These are phyloP conservation scores for Seriola aureovittata DNA, from an alignment of 2,113 vertebrate genomes.

Conservation along the genomic window DNA sequence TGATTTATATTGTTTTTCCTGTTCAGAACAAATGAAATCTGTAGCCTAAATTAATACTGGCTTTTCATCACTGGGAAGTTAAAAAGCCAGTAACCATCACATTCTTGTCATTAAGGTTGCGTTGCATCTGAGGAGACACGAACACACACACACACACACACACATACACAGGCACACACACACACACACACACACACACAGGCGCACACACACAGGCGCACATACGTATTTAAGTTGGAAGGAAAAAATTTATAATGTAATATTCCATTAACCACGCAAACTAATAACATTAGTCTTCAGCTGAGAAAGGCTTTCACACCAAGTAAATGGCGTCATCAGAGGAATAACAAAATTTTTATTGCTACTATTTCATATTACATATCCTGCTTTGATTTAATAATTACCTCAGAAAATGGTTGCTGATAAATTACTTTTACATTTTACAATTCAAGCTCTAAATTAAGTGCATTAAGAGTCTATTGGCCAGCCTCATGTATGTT, in stretches of 20 bases:
- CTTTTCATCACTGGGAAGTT: constrained; percentile 97
- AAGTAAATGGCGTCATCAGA: constrained; percentile 63
- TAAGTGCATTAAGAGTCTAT: constrained; percentile 30
- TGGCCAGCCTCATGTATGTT: constrained; percentile 8
- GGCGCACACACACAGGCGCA: background rate
- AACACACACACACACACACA: background rate
- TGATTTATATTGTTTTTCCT: constrained; percentile 99
- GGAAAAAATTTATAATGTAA: constrained; percentile 72
- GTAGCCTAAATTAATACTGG: constrained; percentile 99
- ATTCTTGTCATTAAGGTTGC: constrained; percentile 93
- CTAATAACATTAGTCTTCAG: constrained; percentile 64
- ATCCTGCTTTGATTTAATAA: constrained; percentile 50
- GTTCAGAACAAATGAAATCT: constrained; percentile 99
- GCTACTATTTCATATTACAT: constrained; percentile 46
- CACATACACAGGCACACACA: background rate
- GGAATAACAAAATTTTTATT: constrained; percentile 46
- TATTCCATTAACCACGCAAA: constrained; percentile 73
- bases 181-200: too few species aligned
- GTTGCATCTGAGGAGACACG: constrained; percentile 83
- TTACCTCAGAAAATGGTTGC: constrained; percentile 38
- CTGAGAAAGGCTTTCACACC: constrained; percentile 62
- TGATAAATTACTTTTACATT: constrained; percentile 45
- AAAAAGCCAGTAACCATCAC: constrained; percentile 95
- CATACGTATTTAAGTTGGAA: constrained; percentile 55
- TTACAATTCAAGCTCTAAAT: constrained; percentile 28